Base-by-base conservation (phyloP, 2,888 invertebrate genomes). In the Ectropis crepuscularia region DNA sequence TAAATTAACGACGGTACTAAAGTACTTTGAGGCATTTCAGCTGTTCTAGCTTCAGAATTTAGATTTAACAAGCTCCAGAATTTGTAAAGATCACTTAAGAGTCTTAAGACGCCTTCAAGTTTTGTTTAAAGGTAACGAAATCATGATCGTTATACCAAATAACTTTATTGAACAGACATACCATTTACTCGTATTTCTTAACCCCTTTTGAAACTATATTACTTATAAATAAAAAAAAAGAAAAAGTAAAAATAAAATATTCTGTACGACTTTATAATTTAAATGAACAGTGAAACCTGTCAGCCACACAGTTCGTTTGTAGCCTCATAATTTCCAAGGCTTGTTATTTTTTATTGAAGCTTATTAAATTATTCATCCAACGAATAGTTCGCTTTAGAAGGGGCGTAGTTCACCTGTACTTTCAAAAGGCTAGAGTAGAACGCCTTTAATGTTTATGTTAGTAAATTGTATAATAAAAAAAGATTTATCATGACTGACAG, bases 261-360 rank as follows among this genome's bases (percentile, higher is more conserved):
- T 28, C 16, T 28, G 1, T 28, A 28, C 16, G 16, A 28, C 16
- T 28, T 28, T 28, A 28, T 28, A 28, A 28, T 28, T 28, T 4
- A 28, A 28, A 28, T 2, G 16, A 28, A 28, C 16, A 28, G 1
- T 28, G 16, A 28, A 28, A 28, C 16, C 16, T 28, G 16, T 28
- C 16, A 28, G 2, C 16, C 16, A 28, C 2, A 28, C 16, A 28
- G 16, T 28, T 28, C 16, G 16, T 28, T 28, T 28, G 16, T 28
- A 28, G 16, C 16, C 16, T 28, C 16, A 28, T 39, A 38, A 39
- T 43, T 10, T 9, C 28, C 39, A 38, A 57, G 47, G 47, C 42
- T 38, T 41, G 28, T 48, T 57, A 62, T 50, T 61, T n/a, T 49
- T 61, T 51, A 57, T 41, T 49, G 38, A 43, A 43, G 55, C 11